Conservation (phyloP, 2,888 invertebrate species). For the Eilema sororculum region DNA sequence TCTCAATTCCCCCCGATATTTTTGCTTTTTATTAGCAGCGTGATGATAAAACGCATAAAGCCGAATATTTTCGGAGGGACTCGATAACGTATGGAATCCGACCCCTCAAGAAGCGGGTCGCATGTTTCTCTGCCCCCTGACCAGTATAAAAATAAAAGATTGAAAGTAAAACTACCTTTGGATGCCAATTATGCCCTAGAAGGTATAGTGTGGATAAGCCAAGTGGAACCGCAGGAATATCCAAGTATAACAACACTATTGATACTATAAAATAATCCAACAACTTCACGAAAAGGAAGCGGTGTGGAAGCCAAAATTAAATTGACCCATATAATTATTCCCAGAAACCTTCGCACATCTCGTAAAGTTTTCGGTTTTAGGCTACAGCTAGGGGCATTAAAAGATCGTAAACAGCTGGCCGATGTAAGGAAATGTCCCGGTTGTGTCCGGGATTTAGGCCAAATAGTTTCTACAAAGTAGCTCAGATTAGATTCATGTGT, state of each 20-base stretch:
- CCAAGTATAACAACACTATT: not conserved
- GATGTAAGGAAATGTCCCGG: conserved; percentile 49
- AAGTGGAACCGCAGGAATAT: too few relatives aligned
- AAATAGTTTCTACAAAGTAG: conserved; percentile 16
- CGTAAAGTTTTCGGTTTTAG: conserved; percentile 46
- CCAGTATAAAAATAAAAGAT: too few relatives aligned
- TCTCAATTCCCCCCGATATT: too few relatives aligned
- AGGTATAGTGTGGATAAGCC: too few relatives aligned
- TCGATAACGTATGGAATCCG: too few relatives aligned
- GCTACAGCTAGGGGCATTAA: conserved; percentile 27
- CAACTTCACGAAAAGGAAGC: not conserved
- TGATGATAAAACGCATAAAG: too few relatives aligned
- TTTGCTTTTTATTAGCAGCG: too few relatives aligned
- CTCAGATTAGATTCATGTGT: not conserved
- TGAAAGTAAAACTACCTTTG: too few relatives aligned
- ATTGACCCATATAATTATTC: conserved; percentile 3
- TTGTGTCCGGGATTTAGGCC: conserved; percentile 32
- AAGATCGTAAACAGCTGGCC: conserved; percentile 45
- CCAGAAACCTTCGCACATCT: conserved; percentile 15
- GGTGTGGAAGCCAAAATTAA: conserved; percentile 14
- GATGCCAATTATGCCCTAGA: too few relatives aligned
- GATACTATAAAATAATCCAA: not conserved
- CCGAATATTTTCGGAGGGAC: too few relatives aligned
- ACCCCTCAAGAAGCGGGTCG: too few relatives aligned
- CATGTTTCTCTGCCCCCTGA: too few relatives aligned